phyloP scores from a whole-genome alignment of 2,113 vertebrate genomes.

The Sphaerodactylus townsendi region DNA sequence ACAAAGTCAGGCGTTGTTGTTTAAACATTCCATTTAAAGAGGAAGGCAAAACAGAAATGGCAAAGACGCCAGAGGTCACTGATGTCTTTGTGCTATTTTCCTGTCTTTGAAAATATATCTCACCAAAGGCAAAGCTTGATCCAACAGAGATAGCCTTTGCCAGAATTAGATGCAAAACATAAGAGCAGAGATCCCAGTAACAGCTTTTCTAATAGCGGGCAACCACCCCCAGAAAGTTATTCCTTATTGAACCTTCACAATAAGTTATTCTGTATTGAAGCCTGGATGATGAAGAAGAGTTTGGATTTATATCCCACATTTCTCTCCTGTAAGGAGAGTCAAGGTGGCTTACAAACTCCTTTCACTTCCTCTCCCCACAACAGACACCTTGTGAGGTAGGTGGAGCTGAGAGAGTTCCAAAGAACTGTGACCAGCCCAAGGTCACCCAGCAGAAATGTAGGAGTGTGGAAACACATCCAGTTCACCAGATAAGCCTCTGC shows the following conservation, averaged over 20 bases:
- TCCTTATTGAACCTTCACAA: not conserved
- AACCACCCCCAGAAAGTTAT: not conserved
- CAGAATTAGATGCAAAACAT: not conserved
- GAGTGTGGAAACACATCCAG: no score
- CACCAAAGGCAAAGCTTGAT: not conserved
- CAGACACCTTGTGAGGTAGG: no score
- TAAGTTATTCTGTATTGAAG: no score
- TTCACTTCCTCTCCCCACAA: no score
- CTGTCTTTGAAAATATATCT: not conserved
- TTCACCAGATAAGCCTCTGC: no score
- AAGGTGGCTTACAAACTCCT: no score
- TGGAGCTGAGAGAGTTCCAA: no score
- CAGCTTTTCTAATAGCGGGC: not conserved
- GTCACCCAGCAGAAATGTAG: no score
- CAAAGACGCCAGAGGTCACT: not conserved
- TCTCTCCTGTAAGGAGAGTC: no score
- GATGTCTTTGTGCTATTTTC: not conserved
- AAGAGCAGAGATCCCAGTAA: not conserved
- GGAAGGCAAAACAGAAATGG: not conserved
- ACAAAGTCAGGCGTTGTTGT: not conserved
- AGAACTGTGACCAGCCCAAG: no score
- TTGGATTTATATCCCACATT: no score
- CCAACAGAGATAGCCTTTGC: not conserved
- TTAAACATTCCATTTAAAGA: not conserved
- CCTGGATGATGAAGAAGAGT: no score